Base-by-base conservation (phyloP, 2,113 vertebrate species). In the Neolamprologus fasciatus region DNA sequence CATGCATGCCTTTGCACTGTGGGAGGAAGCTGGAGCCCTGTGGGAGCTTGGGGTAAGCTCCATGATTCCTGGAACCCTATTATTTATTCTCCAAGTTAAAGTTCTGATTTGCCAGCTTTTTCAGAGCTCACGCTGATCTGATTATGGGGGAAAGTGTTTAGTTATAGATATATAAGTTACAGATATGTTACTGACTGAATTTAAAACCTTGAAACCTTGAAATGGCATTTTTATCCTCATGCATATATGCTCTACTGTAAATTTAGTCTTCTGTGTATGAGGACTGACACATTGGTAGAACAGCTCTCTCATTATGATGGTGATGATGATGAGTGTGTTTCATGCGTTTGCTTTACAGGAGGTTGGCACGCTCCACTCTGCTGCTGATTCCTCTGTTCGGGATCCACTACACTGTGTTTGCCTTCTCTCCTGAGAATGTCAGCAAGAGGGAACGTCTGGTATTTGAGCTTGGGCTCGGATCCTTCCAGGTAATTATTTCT, bases 361-460 rank as follows among this genome's bases (percentile, higher is more conserved):
- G 98, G 54, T 88, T 99, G 94, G 98, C 98, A 57, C 98, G 98
- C 13, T 99, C 98, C 86, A 99, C 98, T 0, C 96, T 99, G 90
- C 96, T 99, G 80, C 97, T 99, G 81, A 99, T 99, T 87, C 98
- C 98, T 4, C 95, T 99, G 19, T 99, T 99, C 16, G 98, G 98
- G 93, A 99, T 99, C 94, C 98, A 99, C 95, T 99, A 99, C 97
- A 98, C 98, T 0, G 98, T 99, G 28, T 99, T 99, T 10, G 98
- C 98, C 93, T 99, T 99, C 94, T 99, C 98, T 81, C 98, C 98
- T 0, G 98, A 99, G 95, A 97, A 98, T 2, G 98, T 99, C 94
- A 99, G 98, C 95, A 98, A 98, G 93, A 73, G 97, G 63, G 98
- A 99, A 92, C 97, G 98, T 33, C 97, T 99, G 42, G 98, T 99